Evolutionary conservation across 2,888 invertebrate species (phyloP), one percentile per base, ranked within the genome.

Genomic region (Temnothorax ravouxi): DNA sequence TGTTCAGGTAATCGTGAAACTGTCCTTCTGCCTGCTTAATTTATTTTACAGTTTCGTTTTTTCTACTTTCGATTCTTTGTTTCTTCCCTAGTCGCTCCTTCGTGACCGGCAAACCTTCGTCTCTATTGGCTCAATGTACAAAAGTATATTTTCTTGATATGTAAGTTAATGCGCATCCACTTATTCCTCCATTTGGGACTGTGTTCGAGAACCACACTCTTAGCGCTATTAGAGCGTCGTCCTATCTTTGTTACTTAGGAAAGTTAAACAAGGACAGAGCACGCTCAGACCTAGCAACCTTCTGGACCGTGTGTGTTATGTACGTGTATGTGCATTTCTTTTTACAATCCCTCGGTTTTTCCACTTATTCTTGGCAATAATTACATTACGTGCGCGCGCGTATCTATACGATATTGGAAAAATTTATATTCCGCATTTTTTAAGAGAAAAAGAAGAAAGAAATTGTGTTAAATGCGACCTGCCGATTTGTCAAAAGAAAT

Each of bases 41-140:
- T 91, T 91, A 91, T 92, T 91, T 91, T 89, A 86, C 88, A 88
- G 88, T 87, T 89, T 84, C 87, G 72, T 86, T 85, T 87, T 86
- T 86, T 89, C 74, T 88, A 82, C 83, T 66, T 87, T 84, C 83
- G 86, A 88, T 86, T 89, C 79, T 62, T 47, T 67, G 34, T 8
- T 47, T 71, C 67, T 52, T 8, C 21, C 15, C 64, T 59, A 13
- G 59, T 72, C 34, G 44, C 38, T 52, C 80, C 61, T 85, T 66
- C n/a, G 56, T 84, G 80, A 75, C 21, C 67, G 79, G 83, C 62
- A 59, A 69, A 69, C 47, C 76, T 76, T 76, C 77, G 64, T 76
- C 71, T 66, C 56, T 59, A 69, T 67, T 41, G 71, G 67, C 66
- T 59, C 54, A 29, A 29, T 29, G 47, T 21, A 59, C 64, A 50